These are phyloP conservation scores for Prosapia bicincta DNA, from an alignment of 2,888 invertebrate species.

Conservation along the genomic window DNA sequence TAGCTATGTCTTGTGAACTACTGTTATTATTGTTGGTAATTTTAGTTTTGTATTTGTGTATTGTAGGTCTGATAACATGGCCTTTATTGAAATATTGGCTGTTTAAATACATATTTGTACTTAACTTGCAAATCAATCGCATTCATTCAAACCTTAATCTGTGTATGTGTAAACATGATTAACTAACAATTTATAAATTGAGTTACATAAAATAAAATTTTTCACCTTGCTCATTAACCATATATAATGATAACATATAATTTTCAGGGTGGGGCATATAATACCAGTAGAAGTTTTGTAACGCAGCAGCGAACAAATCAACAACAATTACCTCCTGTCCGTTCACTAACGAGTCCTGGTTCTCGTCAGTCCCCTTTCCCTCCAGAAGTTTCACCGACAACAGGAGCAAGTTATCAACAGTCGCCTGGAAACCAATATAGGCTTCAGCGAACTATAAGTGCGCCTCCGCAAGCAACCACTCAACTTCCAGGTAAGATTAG, in stretches of 20 bases:
- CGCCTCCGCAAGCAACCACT: slow-evolving; percentile 52
- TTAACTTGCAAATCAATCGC: too few relatives aligned
- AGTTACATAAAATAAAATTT: too few relatives aligned
- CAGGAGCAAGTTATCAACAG: slow-evolving; percentile 45
- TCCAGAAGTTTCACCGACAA: slow-evolving; percentile 44
- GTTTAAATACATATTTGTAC: too few relatives aligned
- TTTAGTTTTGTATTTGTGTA: too few relatives aligned
- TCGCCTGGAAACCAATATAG: slow-evolving; percentile 48
- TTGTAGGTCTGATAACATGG: too few relatives aligned
- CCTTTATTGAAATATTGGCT: too few relatives aligned
- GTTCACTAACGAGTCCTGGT: slow-evolving; percentile 52
- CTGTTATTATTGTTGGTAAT: too few relatives aligned
- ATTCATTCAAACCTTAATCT: too few relatives aligned
- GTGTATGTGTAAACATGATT: too few relatives aligned
- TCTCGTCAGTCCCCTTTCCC: slow-evolving; percentile 56
- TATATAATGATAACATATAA: background rate
- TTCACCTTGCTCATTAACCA: slow-evolving; percentile 12
- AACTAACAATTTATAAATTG: too few relatives aligned
- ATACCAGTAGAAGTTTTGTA: slow-evolving; percentile 24
- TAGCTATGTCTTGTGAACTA: too few relatives aligned
- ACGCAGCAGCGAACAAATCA: slow-evolving; percentile 33
- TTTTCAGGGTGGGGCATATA: slow-evolving; percentile 23
- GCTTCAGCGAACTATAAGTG: slow-evolving; percentile 57
- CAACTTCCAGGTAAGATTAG: slow-evolving; percentile 55
- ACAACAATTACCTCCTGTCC: slow-evolving; percentile 39